A percentile compares a stretch with the other conserved stretches of the same genome.
Conservation (phyloP, 1,140 invertebrate genomes). For the Spodoptera frugiperda region DNA sequence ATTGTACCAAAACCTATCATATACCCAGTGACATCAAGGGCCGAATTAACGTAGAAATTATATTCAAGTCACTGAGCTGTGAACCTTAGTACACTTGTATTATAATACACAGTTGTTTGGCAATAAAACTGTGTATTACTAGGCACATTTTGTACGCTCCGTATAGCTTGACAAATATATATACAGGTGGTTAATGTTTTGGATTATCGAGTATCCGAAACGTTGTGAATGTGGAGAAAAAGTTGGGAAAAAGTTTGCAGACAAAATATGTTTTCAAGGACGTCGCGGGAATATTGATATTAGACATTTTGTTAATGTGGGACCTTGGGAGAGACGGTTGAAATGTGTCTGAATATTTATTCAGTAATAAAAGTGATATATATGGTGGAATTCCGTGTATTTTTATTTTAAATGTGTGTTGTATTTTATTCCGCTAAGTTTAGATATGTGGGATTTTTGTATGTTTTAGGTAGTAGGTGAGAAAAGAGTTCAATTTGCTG, state of each 20-base stretch:
- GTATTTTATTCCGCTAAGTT: too few species aligned
- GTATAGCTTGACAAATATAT: background rate
- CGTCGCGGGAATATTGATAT: background rate
- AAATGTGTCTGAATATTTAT: too few species aligned
- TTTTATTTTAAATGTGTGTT: too few species aligned
- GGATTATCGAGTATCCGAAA: background rate
- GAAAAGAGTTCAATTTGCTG: too few species aligned
- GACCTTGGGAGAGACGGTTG: too few species aligned
- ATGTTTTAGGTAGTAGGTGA: too few species aligned
- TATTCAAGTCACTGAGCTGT: slow-evolving; percentile 27
- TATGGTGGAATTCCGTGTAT: too few species aligned
- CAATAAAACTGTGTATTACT: slow-evolving; percentile 21
- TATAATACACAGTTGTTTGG: background rate
- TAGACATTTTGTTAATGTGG: background rate
- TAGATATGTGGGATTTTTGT: too few species aligned
- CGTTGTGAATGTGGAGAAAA: background rate
- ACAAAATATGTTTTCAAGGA: slow-evolving; percentile 14
- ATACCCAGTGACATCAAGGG: slow-evolving; percentile 30
- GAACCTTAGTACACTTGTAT: background rate
- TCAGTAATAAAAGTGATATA: too few species aligned
- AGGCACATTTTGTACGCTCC: slow-evolving; percentile 8
- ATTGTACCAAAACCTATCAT: slow-evolving; percentile 23
- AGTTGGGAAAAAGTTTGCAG: slow-evolving; percentile 9
- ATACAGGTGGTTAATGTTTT: slow-evolving; percentile 17
- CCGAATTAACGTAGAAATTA: slow-evolving; percentile 30